Evolutionary conservation across 1,140 invertebrate genomes (phyloP).

Genomic region (Adoxophyes honmai): DNA sequence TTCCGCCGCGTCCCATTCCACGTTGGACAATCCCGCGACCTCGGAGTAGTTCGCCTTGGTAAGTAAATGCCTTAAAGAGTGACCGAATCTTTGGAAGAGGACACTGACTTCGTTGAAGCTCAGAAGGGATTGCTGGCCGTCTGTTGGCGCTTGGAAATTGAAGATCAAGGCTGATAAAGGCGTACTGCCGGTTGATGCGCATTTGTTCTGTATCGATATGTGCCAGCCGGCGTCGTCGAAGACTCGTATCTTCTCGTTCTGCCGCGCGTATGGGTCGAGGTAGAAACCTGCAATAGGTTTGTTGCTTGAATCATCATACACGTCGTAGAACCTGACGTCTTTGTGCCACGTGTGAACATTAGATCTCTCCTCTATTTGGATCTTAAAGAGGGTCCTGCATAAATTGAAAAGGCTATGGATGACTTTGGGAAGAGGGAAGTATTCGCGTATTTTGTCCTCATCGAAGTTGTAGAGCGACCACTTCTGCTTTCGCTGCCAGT

Average conservation of each 20-base stretch:
- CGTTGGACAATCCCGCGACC: constrained; percentile 88
- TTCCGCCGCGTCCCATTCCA: constrained; percentile 94
- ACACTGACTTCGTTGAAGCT: constrained; percentile 85
- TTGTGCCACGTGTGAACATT: constrained; percentile 87
- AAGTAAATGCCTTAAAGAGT: constrained; percentile 88
- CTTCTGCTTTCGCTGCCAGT: constrained; percentile 88
- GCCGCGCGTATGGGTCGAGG: constrained; percentile 87
- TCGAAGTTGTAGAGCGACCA: constrained; percentile 82
- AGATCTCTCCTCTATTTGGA: constrained; percentile 86
- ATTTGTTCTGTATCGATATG: constrained; percentile 82
- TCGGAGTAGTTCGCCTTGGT: constrained; percentile 89
- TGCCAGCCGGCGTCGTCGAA: constrained; percentile 82
- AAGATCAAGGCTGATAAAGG: constrained; percentile 90
- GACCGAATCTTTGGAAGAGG: constrained; percentile 92
- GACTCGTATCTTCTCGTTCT: constrained; percentile 79
- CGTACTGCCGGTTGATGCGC: constrained; percentile 77
- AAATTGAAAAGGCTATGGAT: constrained; percentile 86
- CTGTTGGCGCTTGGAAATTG: constrained; percentile 83
- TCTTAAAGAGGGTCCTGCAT: constrained; percentile 86
- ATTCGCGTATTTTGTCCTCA: constrained; percentile 85
- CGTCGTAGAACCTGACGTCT: constrained; percentile 90
- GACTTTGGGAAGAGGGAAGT: constrained; percentile 90
- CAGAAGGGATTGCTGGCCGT: constrained; percentile 83
- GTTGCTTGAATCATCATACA: constrained; percentile 84
- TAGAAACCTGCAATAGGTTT: constrained; percentile 88